Evolutionary conservation across 2,797 vertebrate genomes (phyloP), one percentile per base, ranked within the genome.

Genomic region (Poeciliopsis turneri): DNA sequence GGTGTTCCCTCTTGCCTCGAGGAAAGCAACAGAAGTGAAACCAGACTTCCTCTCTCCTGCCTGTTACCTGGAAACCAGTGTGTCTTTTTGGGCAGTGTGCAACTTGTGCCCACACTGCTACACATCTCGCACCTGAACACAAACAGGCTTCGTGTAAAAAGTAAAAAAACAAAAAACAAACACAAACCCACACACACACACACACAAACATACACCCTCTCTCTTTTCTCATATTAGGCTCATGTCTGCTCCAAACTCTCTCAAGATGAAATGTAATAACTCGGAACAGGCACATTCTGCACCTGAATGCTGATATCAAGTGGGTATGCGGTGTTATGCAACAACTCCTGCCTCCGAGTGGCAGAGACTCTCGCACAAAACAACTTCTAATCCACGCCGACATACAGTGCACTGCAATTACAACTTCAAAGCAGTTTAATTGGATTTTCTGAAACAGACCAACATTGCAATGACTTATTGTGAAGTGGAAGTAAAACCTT

Each of bases 61-160:
- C 75, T 87, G 90, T 93, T 93, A 92, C 91, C 90, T 89, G 89
- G 92, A 93, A 92, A 94, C 90, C 81, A 87, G 68, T 18, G 51
- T 80, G 78, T 84, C 79, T 86, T 82, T 87, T 87, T 85, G 79
- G 85, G 83, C 33, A 45, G 55, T 47, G 78, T 81, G 57, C 74
- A 80, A 84, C 74, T 75, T 82, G 77, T 82, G 25, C 86, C 84
- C 84, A 88, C 87, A 86, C 88, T 82, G n/a, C 74, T 74, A 72
- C 74, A 83, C 83, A 85, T 80, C 84, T 90, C 84, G 87, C 81
- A 89, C 77, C 78, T 77, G 76, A 51, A 74, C 72, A 87, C 84
- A 83, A 72, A 75, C 79, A 71, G 43, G 55, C 71, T 69, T 47
- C 43, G 71, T 74, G 59, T 55, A 20, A 71, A 46, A n/a, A 72